A percentile compares a stretch with the other conserved stretches of the same genome.
Evolutionary conservation across 1,140 invertebrate species (phyloP).

Genomic region (Drosophila punjabiensis): DNA sequence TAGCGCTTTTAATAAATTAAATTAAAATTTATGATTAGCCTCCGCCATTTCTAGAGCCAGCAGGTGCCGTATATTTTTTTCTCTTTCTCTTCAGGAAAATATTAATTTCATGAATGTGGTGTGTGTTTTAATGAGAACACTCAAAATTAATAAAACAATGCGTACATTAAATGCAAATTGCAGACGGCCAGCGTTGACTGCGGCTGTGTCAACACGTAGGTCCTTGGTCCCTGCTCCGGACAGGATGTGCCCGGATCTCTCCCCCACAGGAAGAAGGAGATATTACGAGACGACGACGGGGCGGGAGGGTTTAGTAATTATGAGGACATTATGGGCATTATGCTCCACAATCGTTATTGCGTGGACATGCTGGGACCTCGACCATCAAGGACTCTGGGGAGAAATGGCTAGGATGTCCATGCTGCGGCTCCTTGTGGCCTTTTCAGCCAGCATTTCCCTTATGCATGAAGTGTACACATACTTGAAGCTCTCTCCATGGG

Average conservation of each 20-base stretch:
- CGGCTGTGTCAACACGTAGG: conserved; percentile 48
- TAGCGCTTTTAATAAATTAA: conserved; percentile 21
- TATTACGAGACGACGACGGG: conserved; percentile 2
- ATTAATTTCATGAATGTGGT: conserved; percentile 75
- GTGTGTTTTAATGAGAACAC: conserved; percentile 75
- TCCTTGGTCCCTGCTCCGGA: conserved; percentile 12
- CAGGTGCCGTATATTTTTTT: conserved; percentile 10
- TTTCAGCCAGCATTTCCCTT: conserved; percentile 70
- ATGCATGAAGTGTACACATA: conserved; percentile 65
- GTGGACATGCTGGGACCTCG: conserved; percentile 74
- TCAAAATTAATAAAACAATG: conserved; percentile 81
- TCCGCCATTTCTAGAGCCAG: conserved; percentile 9
- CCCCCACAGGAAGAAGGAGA: background rate
- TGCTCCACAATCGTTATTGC: conserved; percentile 82
- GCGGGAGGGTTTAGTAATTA: conserved; percentile 71
- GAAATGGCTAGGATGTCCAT: conserved; percentile 44
- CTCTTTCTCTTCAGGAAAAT: conserved; percentile 32
- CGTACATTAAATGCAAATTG: conserved; percentile 82
- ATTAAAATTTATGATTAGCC: conserved; percentile 52
- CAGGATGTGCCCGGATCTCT: conserved; percentile 19
- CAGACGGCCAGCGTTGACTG: conserved; percentile 42
- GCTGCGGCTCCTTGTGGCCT: conserved; percentile 58
- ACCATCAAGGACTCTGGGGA: conserved; percentile 9
- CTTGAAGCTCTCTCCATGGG: background rate
- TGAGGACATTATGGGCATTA: conserved; percentile 81